A percentile compares a stretch with the other conserved stretches of the same genome.
Conservation (phyloP, 2,113 vertebrate genomes). For the Isichthys henryi region DNA sequence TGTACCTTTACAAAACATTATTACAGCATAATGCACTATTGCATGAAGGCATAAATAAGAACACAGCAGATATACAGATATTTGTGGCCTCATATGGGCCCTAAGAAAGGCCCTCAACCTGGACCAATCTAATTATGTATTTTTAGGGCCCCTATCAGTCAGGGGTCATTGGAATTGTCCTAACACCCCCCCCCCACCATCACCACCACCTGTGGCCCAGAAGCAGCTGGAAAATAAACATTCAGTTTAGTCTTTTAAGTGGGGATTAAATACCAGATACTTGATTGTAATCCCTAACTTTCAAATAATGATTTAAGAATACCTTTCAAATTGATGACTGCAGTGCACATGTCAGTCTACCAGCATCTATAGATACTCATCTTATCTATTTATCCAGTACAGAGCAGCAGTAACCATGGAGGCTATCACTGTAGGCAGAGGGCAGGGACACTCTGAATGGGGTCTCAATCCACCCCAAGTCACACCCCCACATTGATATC, state of each 20-base stretch:
- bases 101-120: no score
- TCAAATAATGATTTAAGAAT: background rate
- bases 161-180: no score
- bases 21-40: background rate
- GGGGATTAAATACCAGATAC: background rate
- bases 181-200: no score
- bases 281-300: background rate
- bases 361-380: background rate
- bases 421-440: background rate
- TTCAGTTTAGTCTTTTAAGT: background rate
- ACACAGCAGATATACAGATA: background rate
- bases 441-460: background rate
- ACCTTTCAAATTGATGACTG: no score
- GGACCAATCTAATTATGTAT: no score
- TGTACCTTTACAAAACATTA: background rate
- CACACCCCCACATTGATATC: background rate
- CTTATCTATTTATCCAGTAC: background rate
- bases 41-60: background rate
- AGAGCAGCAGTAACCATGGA: background rate
- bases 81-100: background rate
- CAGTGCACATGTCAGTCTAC: background rate
- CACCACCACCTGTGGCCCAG: no score
- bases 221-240: no score
- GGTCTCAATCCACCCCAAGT: background rate
- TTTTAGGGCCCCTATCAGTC: no score